Base-by-base conservation (phyloP, 2,888 invertebrate species). In the Notocelia uddmanniana region DNA sequence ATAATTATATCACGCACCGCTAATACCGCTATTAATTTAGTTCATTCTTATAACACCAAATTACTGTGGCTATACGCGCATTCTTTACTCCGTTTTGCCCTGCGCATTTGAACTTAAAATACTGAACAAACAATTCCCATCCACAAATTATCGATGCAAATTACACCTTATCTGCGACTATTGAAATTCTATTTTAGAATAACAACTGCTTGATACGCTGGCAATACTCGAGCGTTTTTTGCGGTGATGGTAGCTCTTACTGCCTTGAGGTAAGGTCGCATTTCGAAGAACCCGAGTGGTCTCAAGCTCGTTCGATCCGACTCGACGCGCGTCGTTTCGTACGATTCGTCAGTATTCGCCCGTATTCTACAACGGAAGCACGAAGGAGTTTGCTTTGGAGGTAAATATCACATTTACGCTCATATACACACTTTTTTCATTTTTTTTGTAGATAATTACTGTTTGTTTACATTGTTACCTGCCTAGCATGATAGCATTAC, bases 261-360 rank as follows among this genome's bases (percentile, higher is more conserved):
- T 2, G 5, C n/a, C 0, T 19, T 23, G 3, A 3, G 1, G 18
- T 55, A 66, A 57, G 41, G 45, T 66, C 13, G 23, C 19, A 23
- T 57, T 45, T 15, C 45, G 45, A 15, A n/a, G 41, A 18, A 18
- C 0, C 19, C 55, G 37, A 21, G 5, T 21, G 18, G 41, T 9
- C 6, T 5, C 37, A 21, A 45, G 9, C 11, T 15, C 31, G 52
- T 59, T 52, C 23, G 34, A 58, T 19, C 50, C 70, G 60, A 60
- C n/a, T 21, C 64, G 70, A 21, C 59, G 52, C 71, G 71, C 59
- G 60, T 13, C 71, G 59, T 18, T n/a, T 55, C 63, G 23, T 23
- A 54, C 67, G 71, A 71, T 60, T 66, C 66, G 66, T 60, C 54
- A 71, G 71, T 71, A 60, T 48, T 41, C 66, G 66, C 3, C 26